phyloP scores from a whole-genome alignment of 2,888 invertebrate species.

The Amiota communis region DNA sequence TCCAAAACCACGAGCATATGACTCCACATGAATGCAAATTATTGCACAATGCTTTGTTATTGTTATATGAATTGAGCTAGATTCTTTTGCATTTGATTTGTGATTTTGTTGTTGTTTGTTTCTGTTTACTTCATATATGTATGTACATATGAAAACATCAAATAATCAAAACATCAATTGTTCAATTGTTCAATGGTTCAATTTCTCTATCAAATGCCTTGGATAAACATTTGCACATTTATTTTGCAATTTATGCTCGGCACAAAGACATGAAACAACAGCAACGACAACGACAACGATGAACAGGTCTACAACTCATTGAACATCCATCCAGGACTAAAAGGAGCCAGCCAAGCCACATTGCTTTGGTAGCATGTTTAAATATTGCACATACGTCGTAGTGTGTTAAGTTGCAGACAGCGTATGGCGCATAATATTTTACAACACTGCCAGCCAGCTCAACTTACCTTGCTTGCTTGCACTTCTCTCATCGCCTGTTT shows the following conservation, averaged over 20 bases:
- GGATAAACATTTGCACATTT: slow-evolving; percentile 45
- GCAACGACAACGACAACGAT: slow-evolving; percentile 2
- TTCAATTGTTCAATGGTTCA: slow-evolving; percentile 45
- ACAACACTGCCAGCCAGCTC: slow-evolving; percentile 12
- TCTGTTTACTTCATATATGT: not conserved
- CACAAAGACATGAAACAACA: not conserved
- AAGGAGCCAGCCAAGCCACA: no score
- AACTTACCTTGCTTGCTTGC: no score
- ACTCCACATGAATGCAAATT: slow-evolving; percentile 22
- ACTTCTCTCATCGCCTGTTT: no score
- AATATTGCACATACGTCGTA: slow-evolving; percentile 40
- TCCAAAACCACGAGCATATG: not conserved
- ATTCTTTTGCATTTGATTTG: no score
- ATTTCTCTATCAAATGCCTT: slow-evolving; percentile 43
- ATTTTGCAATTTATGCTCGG: slow-evolving; percentile 51
- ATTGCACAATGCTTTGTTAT: slow-evolving; percentile 6
- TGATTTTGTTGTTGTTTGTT: no score
- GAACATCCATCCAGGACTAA: no score
- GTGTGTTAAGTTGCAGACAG: slow-evolving; percentile 23
- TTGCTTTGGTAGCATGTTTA: not conserved
- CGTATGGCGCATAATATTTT: slow-evolving; percentile 34
- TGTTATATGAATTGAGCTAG: no score
- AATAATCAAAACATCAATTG: slow-evolving; percentile 59
- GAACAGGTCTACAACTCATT: not conserved
- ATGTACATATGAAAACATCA: slow-evolving; percentile 46